phyloP scores from a whole-genome alignment of 2,113 vertebrate genomes.

The Petrocephalus microphthalmus region DNA sequence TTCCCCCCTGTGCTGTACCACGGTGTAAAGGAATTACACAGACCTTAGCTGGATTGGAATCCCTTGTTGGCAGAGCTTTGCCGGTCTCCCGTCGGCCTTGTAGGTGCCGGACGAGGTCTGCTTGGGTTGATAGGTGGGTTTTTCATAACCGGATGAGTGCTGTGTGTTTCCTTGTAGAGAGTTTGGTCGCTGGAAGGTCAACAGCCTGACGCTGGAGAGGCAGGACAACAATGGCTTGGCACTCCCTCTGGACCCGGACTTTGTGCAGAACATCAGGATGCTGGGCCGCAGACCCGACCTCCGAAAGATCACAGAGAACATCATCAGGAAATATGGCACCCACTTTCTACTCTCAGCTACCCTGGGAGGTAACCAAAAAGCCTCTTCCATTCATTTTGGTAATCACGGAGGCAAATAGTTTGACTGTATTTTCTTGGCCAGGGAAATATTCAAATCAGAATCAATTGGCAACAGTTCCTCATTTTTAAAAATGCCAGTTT shows the following conservation, averaged over 20 bases:
- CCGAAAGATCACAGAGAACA: constrained; percentile 62
- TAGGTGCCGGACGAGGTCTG: neutral
- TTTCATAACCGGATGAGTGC: too few relatives aligned
- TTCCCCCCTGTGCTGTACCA: constrained; percentile 37
- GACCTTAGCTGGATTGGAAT: neutral
- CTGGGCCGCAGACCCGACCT: constrained; percentile 65
- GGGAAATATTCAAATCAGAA: neutral
- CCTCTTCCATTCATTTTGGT: neutral
- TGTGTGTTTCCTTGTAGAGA: constrained; percentile 50
- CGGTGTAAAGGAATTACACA: neutral
- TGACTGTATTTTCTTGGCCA: neutral
- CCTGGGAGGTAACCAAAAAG: constrained; percentile 59
- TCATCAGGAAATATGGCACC: constrained; percentile 73
- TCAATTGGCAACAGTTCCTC: neutral
- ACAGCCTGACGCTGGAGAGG: constrained; percentile 67
- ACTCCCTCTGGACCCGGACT: constrained; percentile 66
- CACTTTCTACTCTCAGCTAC: constrained; percentile 67
- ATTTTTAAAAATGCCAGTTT: neutral
- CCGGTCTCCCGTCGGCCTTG: neutral
- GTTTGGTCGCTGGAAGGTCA: constrained; percentile 76
- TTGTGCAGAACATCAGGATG: constrained; percentile 61
- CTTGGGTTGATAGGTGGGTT: neutral
- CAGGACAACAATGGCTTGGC: constrained; percentile 51
- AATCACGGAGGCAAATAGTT: neutral
- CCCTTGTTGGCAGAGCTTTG: neutral